Conservation (phyloP, 2,113 vertebrate species). For the Pseudonaja textilis region DNA sequence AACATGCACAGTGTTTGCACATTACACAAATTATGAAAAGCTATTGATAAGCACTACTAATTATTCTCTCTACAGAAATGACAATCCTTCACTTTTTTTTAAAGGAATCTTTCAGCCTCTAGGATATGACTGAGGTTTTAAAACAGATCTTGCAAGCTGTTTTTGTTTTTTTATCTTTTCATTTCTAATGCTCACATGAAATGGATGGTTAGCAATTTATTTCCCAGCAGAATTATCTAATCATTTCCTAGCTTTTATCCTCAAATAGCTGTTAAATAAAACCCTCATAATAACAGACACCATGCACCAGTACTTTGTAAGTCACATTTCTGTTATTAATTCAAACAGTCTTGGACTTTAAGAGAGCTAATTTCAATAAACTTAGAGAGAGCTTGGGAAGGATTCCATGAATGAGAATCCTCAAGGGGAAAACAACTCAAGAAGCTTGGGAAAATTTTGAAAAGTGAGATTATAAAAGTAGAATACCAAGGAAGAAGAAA, state of each 20-base stretch:
- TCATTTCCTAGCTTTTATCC: neutral
- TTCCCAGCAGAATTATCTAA: neutral
- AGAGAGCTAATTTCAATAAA: too few relatives aligned
- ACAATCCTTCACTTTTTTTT: neutral
- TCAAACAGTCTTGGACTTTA: neutral
- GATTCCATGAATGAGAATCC: too few relatives aligned
- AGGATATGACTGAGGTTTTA: neutral
- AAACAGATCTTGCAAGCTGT: neutral
- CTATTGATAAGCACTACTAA: neutral
- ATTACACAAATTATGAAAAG: slow-evolving; percentile 2
- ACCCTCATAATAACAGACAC: neutral
- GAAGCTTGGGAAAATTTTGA: too few relatives aligned
- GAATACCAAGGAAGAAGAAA: too few relatives aligned
- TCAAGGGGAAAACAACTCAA: too few relatives aligned
- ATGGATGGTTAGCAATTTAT: neutral
- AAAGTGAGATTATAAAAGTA: too few relatives aligned
- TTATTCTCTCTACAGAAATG: slow-evolving; percentile 15
- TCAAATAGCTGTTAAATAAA: neutral
- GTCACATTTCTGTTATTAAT: neutral
- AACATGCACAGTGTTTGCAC: slow-evolving; percentile 28
- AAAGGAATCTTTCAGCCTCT: neutral
- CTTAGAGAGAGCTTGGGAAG: too few relatives aligned
- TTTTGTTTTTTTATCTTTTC: neutral
- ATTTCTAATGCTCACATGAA: neutral
- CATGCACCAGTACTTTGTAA: neutral